Conservation (phyloP, 2,797 vertebrate genomes). For the Crenichthys baileyi region DNA sequence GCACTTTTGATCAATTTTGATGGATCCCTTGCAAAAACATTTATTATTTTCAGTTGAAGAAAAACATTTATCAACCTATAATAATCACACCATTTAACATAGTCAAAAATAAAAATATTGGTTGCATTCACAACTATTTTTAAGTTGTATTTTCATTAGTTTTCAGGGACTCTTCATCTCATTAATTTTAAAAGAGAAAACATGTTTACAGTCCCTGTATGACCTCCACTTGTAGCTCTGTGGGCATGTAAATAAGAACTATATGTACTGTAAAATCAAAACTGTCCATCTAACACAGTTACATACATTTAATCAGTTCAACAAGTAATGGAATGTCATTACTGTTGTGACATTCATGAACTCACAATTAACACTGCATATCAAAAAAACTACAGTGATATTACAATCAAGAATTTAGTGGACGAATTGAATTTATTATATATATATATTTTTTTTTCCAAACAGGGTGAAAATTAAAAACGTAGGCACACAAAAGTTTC, state of each 20-base stretch:
- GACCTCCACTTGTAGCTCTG: neutral
- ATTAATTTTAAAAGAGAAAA: neutral
- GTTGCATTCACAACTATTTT: too few relatives aligned
- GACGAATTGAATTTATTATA: neutral
- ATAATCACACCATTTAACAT: neutral
- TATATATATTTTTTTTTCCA: neutral
- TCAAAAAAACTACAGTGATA: neutral
- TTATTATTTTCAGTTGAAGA: neutral
- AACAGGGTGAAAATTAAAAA: neutral
- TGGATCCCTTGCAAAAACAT: neutral
- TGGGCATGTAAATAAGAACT: neutral
- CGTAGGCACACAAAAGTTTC: neutral
- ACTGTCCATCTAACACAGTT: neutral
- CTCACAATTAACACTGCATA: neutral
- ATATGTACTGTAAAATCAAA: neutral
- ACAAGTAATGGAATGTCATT: neutral
- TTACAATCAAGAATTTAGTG: neutral
- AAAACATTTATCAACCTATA: neutral
- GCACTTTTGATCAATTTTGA: neutral
- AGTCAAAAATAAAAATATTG: neutral
- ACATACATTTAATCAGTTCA: neutral
- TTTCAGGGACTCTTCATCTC: neutral
- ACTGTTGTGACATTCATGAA: neutral
- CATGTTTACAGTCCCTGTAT: neutral
- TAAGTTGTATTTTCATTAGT: neutral